These are phyloP conservation scores for Teleogryllus occipitalis DNA, from an alignment of 1,140 invertebrate genomes.

Conservation along the genomic window DNA sequence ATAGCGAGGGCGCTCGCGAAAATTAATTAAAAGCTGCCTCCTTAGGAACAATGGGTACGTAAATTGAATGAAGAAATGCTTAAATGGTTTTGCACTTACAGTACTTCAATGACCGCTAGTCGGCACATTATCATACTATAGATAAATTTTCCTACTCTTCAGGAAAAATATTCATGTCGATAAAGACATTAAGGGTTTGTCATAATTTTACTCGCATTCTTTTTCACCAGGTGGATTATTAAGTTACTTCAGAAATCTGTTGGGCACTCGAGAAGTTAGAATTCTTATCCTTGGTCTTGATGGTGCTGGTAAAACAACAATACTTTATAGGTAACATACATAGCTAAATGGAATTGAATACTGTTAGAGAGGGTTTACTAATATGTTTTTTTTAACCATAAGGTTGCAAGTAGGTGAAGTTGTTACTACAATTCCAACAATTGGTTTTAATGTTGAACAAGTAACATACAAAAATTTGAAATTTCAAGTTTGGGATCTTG, in stretches of 20 bases:
- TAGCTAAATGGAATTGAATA: neutral
- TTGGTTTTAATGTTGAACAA: slow-evolving; percentile 97
- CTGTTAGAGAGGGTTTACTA: neutral
- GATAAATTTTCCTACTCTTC: too few relatives aligned
- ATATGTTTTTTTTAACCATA: neutral
- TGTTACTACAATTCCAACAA: slow-evolving; percentile 98
- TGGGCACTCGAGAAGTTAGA: slow-evolving; percentile 92
- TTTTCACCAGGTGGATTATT: slow-evolving; percentile 74
- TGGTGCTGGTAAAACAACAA: slow-evolving; percentile 97
- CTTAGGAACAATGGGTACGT: too few relatives aligned
- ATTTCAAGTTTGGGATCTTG: slow-evolving; percentile 97
- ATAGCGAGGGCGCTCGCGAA: too few relatives aligned
- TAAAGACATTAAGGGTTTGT: too few relatives aligned
- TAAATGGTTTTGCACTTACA: too few relatives aligned
- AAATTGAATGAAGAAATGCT: too few relatives aligned
- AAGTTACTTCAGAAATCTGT: slow-evolving; percentile 87
- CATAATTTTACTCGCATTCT: neutral
- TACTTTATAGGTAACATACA: slow-evolving; percentile 70
- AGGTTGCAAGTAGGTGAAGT: slow-evolving; percentile 95
- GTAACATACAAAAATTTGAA: slow-evolving; percentile 93
- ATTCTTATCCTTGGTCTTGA: slow-evolving; percentile 97
- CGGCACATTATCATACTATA: too few relatives aligned
- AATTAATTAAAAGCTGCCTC: too few relatives aligned
- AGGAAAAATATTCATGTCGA: too few relatives aligned
- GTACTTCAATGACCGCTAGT: too few relatives aligned